Conservation (phyloP, 2,888 invertebrate species). For the Aporophyla lueneburgensis region DNA sequence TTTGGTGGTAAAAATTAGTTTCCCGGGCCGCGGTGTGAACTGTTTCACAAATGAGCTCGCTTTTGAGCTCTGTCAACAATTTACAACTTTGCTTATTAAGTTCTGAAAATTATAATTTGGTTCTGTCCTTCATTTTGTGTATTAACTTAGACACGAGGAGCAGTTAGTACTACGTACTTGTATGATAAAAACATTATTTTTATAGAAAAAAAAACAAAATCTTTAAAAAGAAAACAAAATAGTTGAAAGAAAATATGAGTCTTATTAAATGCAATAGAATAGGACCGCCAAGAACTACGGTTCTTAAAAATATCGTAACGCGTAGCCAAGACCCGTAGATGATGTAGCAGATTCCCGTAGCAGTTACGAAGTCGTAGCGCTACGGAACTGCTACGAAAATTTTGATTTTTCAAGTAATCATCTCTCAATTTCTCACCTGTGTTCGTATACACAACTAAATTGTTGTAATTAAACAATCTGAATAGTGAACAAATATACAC, state of each 20-base stretch:
- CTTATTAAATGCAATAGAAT: background rate
- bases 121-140: conserved; percentile 15
- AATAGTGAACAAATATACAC: background rate
- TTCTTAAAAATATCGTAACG: background rate
- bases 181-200: background rate
- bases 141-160: background rate
- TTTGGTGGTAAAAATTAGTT: conserved; percentile 21
- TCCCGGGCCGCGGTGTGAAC: conserved; percentile 5
- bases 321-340: conserved; percentile 12
- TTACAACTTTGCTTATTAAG: conserved; percentile 26
- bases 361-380: background rate
- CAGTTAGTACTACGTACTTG: background rate
- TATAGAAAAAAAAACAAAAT: too few species aligned
- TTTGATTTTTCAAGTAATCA: background rate
- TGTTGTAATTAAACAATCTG: conserved; percentile 1
- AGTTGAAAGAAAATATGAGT: background rate
- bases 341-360: too few species aligned
- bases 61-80: conserved; percentile 22
- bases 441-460: background rate
- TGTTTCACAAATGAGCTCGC: conserved; percentile 40
- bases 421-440: background rate
- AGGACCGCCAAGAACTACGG: background rate
- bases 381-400: conserved; percentile 11
- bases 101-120: conserved; percentile 36
- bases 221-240: too few species aligned